Percentiles rank a stretch among this genome's conserved stretches.
Evolutionary conservation across 1,140 invertebrate species (phyloP).

Genomic region (Drosophila arawakana): DNA sequence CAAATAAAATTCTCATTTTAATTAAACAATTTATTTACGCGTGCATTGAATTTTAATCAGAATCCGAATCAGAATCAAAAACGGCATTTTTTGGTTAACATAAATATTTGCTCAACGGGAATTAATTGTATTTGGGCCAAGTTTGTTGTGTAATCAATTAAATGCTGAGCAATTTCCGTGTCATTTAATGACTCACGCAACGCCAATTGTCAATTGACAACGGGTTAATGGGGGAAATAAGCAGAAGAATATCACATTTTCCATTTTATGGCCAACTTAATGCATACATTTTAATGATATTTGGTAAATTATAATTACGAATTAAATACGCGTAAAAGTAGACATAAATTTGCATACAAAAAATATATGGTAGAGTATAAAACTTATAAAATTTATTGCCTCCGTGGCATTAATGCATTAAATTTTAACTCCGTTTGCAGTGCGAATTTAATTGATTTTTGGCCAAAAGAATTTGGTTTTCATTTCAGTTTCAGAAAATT

Average conservation of each 20-base stretch:
- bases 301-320: conserved; percentile 44
- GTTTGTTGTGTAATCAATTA: conserved; percentile 38
- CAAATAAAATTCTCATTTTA: conserved; percentile 55
- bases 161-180: conserved; percentile 17
- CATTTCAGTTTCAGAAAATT: not conserved
- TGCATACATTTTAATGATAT: conserved; percentile 33
- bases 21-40: conserved; percentile 69
- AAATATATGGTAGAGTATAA: not conserved
- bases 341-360: conserved; percentile 16
- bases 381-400: conserved; percentile 60
- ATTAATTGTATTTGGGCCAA: conserved; percentile 45
- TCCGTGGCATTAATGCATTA: conserved; percentile 62
- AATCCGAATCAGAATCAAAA: conserved; percentile 62
- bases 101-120: conserved; percentile 44
- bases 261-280: conserved; percentile 31
- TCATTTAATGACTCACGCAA: conserved; percentile 25
- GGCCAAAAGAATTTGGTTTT: conserved; percentile 17
- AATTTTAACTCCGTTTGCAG: conserved; percentile 47
- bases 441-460: conserved; percentile 72
- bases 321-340: conserved; percentile 36
- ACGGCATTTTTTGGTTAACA: too few relatives aligned
- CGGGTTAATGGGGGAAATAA: not conserved
- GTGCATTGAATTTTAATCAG: conserved; percentile 68
- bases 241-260: not conserved
- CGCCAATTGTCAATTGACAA: conserved; percentile 4